Evolutionary conservation across 1,140 invertebrate genomes (phyloP), one percentile per base, ranked within the genome.

Genomic region (Microplitis demolitor): DNA sequence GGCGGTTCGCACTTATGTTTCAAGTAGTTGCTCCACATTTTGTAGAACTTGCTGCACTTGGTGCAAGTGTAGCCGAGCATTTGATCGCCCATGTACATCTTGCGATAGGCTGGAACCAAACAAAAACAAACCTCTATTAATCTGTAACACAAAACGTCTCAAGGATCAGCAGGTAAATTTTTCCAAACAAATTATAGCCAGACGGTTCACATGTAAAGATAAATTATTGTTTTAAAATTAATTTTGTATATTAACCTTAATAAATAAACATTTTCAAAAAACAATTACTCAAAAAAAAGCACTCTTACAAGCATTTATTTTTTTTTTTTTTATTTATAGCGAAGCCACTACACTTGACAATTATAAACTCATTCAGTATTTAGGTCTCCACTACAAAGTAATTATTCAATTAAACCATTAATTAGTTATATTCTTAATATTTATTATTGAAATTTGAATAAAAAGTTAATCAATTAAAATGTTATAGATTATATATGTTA

Each of bases 21-120:
- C 80, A 87, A 74, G 76, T 87, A 87, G 81, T 87, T 87, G 78
- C 85, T 87, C 86, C 86, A 87, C 86, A 87, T 87, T 80, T 87
- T 87, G 84, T 87, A 87, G 85, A 87, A 87, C 64, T 87, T 87
- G 80, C 85, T 87, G 81, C 86, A 87, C 78, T 87, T 87, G 62
- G 84, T 85, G 78, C 86, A 87, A 39, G 86, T 87, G 76, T 87
- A 87, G 74, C 86, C 85, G 77, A 87, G 82, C 76, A 87, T 82
- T 78, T 85, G 85, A 78, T 87, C 85, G 71, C 85, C 85, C 77
- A 87, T 84, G 81, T 85, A 87, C 79, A 86, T 87, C 80, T 87
- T 87, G 69, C 85, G 85, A 77, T 86, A 87, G n/a, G 84, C 86
- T 87, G 85, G 66, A 85, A 87, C 66, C 84, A 86, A 61, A 76